Conservation (phyloP, 2,888 invertebrate genomes). For the Blastobasis adustella region DNA sequence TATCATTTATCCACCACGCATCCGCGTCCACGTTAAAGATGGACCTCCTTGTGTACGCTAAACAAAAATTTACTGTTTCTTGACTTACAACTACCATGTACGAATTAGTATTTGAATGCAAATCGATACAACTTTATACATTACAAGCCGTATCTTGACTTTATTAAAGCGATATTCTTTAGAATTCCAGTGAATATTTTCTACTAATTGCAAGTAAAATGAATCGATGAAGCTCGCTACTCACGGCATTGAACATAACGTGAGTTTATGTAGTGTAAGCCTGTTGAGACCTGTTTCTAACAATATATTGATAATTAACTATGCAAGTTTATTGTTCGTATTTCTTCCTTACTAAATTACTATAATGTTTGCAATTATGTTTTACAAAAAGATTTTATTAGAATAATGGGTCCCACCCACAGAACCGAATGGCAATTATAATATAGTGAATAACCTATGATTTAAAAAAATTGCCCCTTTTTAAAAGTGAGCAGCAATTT, state of each 20-base stretch:
- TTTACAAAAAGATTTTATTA: background rate
- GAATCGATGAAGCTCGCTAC: constrained; percentile 19
- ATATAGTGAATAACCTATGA: too few species aligned
- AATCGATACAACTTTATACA: constrained; percentile 15
- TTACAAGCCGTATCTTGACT: constrained; percentile 16
- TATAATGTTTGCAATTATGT: background rate
- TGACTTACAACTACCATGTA: background rate
- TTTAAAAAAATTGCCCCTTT: too few species aligned
- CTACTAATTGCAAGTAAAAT: constrained; percentile 46
- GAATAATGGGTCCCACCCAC: too few species aligned
- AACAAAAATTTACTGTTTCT: background rate
- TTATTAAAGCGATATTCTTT: constrained; percentile 37
- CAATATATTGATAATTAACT: background rate
- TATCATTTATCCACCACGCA: too few species aligned
- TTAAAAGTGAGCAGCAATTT: too few species aligned
- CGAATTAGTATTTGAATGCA: background rate
- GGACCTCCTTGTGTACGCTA: background rate
- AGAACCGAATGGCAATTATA: too few species aligned
- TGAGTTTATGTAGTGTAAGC: background rate
- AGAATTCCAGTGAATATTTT: constrained; percentile 32
- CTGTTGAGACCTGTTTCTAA: background rate
- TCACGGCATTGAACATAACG: background rate
- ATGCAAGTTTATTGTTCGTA: background rate
- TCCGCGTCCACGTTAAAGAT: too few species aligned
- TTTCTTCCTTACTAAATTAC: background rate